Evolutionary conservation across 2,113 vertebrate species (phyloP).

Genomic region (Setophaga coronata): DNA sequence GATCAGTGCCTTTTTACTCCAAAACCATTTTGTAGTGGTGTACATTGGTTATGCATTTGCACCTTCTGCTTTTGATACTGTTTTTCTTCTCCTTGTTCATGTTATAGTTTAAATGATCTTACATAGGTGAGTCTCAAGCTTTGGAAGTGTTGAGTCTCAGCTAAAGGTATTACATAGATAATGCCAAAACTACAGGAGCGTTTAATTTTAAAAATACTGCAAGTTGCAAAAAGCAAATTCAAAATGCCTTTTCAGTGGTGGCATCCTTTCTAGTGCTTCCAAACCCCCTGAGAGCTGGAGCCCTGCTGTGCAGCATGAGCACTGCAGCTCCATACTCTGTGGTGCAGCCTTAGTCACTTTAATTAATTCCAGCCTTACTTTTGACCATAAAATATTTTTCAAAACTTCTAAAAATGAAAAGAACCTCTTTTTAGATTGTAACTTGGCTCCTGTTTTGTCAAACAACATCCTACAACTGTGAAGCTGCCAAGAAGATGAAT

Average conservation of each 20-base stretch:
- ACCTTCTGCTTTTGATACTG: not conserved
- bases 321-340: not conserved
- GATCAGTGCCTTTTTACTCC: conserved; percentile 50
- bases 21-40: conserved; percentile 22
- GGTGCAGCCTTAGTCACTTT: not conserved
- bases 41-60: conserved; percentile 12
- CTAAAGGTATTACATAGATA: not conserved
- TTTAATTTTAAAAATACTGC: not conserved
- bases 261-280: conserved; percentile 12
- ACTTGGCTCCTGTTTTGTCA: not conserved
- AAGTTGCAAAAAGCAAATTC: not conserved
- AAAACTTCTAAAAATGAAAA: conserved; percentile 13
- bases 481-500: not conserved
- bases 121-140: not conserved
- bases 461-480: not conserved
- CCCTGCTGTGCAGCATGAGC: not conserved
- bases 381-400: conserved; percentile 6
- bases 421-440: not conserved
- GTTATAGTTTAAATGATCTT: not conserved
- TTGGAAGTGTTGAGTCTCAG: not conserved
- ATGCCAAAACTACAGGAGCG: not conserved
- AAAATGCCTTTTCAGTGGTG: not conserved
- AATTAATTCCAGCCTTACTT: not conserved
- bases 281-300: not conserved
- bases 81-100: not conserved